These are phyloP conservation scores for Andrena fulva DNA, from an alignment of 2,888 invertebrate genomes.

Conservation along the genomic window DNA sequence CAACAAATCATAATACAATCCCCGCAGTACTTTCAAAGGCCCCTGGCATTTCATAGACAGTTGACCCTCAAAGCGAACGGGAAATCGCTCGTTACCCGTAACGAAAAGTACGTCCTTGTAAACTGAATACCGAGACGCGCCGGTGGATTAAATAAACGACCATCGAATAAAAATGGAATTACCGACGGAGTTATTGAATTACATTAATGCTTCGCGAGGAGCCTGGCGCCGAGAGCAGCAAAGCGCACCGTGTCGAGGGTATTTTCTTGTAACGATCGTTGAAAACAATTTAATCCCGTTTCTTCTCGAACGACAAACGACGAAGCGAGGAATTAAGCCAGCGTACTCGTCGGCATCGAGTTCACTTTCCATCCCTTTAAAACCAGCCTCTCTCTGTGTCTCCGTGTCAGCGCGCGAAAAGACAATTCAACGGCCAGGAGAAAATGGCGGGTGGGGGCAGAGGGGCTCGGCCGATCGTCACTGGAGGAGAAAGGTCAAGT, in stretches of 20 bases:
- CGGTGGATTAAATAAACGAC: constrained; percentile 35
- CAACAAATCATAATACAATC: no score
- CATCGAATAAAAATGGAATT: constrained; percentile 6
- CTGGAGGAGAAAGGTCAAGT: constrained; percentile 74
- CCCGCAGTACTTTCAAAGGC: no score
- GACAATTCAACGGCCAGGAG: constrained; percentile 46
- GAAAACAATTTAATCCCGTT: constrained; percentile 48
- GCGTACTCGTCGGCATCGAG: constrained; percentile 49
- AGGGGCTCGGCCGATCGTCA: constrained; percentile 38
- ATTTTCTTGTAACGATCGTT: constrained; percentile 42
- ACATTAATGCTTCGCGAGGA: constrained; percentile 35
- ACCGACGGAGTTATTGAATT: constrained; percentile 13
- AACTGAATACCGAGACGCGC: neutral
- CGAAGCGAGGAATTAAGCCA: constrained; percentile 54
- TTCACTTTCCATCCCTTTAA: constrained; percentile 36
- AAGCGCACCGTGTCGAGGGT: neutral
- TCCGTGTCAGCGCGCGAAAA: constrained; percentile 44
- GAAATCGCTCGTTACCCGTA: neutral
- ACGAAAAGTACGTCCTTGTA: neutral
- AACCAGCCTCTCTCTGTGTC: constrained; percentile 34
- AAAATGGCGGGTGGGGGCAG: constrained; percentile 6
- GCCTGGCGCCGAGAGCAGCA: neutral
- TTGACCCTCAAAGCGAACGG: neutral
- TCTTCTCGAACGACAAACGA: constrained; percentile 19
- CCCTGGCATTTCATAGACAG: no score